phyloP scores from a whole-genome alignment of 2,888 invertebrate species.

The Drosophila robusta region DNA sequence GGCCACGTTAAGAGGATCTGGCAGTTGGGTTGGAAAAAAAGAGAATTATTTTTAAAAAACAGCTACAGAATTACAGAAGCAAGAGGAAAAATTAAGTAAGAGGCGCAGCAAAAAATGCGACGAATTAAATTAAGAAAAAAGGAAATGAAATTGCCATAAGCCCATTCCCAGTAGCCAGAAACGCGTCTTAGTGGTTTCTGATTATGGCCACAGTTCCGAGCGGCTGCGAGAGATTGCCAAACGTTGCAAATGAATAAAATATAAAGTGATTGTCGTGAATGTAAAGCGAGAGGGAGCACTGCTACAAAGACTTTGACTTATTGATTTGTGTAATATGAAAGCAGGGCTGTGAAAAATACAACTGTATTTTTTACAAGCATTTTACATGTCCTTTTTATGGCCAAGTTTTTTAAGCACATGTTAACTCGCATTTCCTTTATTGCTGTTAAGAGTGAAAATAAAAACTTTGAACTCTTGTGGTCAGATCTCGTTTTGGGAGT shows the following conservation, averaged over 20 bases:
- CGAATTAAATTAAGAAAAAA: constrained; percentile 74
- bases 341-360: neutral
- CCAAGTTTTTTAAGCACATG: neutral
- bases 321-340: neutral
- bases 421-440: neutral
- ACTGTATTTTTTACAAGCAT: neutral
- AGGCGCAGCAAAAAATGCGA: constrained; percentile 42
- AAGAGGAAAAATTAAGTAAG: constrained; percentile 43
- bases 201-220: constrained; percentile 14
- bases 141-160: constrained; percentile 72
- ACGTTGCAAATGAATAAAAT: constrained; percentile 31
- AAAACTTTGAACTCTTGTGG: too few relatives aligned
- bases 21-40: constrained; percentile 27
- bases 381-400: neutral
- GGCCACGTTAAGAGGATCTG: constrained; percentile 71
- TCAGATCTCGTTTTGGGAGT: too few relatives aligned
- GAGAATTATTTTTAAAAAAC: constrained; percentile 23
- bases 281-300: neutral
- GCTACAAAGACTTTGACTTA: constrained; percentile 5
- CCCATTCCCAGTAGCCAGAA: constrained; percentile 29
- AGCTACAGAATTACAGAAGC: constrained; percentile 2
- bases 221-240: constrained; percentile 14
- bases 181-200: constrained; percentile 27
- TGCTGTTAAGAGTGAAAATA: neutral
- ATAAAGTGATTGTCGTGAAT: constrained; percentile 16